phyloP scores from a whole-genome alignment of 2,888 invertebrate genomes.

The Noctua pronuba region DNA sequence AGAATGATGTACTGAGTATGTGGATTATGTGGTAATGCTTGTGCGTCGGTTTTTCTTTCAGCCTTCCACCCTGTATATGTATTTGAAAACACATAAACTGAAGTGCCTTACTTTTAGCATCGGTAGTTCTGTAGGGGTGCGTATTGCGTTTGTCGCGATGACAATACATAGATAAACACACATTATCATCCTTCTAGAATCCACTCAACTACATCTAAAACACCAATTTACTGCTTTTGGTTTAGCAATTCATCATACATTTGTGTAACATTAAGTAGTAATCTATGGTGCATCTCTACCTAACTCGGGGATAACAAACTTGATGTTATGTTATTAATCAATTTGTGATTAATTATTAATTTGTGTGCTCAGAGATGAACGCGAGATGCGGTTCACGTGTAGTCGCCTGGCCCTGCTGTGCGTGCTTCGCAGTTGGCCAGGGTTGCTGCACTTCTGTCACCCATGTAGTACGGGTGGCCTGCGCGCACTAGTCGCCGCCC shows the following conservation, averaged over 20 bases:
- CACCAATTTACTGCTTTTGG: neutral
- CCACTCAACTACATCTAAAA: neutral
- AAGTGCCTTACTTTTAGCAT: too few species aligned
- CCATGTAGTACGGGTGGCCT: slow-evolving; percentile 94
- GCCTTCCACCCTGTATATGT: neutral
- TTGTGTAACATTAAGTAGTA: neutral
- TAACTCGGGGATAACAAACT: neutral
- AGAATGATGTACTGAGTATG: too few species aligned
- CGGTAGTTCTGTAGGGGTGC: neutral
- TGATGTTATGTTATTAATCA: neutral
- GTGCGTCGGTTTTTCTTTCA: too few species aligned
- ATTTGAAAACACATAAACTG: neutral
- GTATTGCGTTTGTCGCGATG: neutral
- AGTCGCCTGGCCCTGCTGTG: slow-evolving; percentile 96
- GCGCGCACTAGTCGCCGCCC: slow-evolving; percentile 93
- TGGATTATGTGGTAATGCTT: too few species aligned
- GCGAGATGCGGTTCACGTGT: slow-evolving; percentile 95
- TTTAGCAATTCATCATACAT: neutral
- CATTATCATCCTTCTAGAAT: neutral
- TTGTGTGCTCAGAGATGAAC: slow-evolving; percentile 92
- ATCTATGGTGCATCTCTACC: neutral
- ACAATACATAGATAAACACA: neutral
- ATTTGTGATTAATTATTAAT: neutral
- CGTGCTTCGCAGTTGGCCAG: slow-evolving; percentile 97
- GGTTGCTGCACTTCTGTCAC: slow-evolving; percentile 96